A percentile compares a stretch with the other conserved stretches of the same genome.
phyloP scores from a whole-genome alignment of 2,113 vertebrate genomes.

The Esox niger region DNA sequence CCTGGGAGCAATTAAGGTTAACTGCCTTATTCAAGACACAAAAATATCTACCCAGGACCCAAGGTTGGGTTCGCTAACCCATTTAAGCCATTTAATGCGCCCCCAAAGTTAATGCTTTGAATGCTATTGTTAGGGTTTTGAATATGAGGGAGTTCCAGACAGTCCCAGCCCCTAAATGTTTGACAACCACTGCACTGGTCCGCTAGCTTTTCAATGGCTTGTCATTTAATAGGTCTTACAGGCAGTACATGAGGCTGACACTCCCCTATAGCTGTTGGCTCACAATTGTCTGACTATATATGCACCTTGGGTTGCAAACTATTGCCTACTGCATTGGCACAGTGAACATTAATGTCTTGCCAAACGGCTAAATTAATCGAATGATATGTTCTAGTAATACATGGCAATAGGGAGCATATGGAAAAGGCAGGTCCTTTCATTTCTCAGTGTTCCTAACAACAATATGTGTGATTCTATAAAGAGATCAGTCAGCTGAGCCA shows the following conservation, averaged over 20 bases:
- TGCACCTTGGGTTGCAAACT: constrained; percentile 11
- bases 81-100: too few relatives aligned
- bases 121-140: too few relatives aligned
- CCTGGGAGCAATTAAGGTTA: too few relatives aligned
- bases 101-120: too few relatives aligned
- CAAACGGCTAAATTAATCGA: constrained; percentile 2
- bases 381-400: neutral
- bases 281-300: neutral
- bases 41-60: too few relatives aligned
- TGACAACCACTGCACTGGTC: neutral
- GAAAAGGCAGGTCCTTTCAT: constrained; percentile 5
- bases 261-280: constrained; percentile 9
- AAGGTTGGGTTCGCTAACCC: too few relatives aligned
- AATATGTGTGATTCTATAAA: neutral
- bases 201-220: constrained; percentile 5
- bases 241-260: constrained; percentile 1
- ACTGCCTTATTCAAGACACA: too few relatives aligned
- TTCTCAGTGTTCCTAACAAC: neutral
- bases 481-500: too few relatives aligned
- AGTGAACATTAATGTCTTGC: constrained; percentile 1
- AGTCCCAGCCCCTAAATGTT: too few relatives aligned
- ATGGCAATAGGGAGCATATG: constrained; percentile 27
- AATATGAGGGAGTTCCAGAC: too few relatives aligned
- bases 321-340: constrained; percentile 7
- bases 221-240: too few relatives aligned